Evolutionary conservation across 2,113 vertebrate genomes (phyloP).

Genomic region (Heptranchias perlo): DNA sequence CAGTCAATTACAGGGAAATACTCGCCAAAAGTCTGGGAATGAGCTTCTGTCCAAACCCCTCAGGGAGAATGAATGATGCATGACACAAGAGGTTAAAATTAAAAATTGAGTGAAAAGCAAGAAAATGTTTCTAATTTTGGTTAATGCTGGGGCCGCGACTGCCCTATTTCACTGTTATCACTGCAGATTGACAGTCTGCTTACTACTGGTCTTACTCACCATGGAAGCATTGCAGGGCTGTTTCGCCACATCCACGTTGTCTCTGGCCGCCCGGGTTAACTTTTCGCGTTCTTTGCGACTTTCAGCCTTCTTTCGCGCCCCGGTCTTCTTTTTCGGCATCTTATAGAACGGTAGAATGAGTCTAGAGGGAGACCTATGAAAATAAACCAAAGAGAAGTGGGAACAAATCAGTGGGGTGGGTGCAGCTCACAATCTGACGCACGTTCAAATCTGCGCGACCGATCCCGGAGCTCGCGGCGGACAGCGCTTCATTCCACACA

Average conservation of each 20-base stretch:
- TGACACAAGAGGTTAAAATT: too few species aligned
- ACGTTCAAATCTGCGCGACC: too few species aligned
- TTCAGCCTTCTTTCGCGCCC: slow-evolving; percentile 92
- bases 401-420: too few species aligned
- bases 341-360: slow-evolving; percentile 37
- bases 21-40: not conserved
- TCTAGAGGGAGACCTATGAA: too few species aligned
- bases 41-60: not conserved
- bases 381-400: too few species aligned
- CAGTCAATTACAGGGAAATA: not conserved
- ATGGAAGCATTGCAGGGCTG: slow-evolving; percentile 88
- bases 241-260: slow-evolving; percentile 83
- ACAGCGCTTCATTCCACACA: not conserved
- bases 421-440: not conserved
- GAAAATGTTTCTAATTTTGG: not conserved
- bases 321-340: slow-evolving; percentile 98
- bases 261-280: slow-evolving; percentile 74
- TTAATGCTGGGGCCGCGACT: not conserved
- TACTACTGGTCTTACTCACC: slow-evolving; percentile 53
- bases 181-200: not conserved
- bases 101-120: not conserved
- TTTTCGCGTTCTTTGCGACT: slow-evolving; percentile 90
- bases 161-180: not conserved
- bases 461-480: too few species aligned
- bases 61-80: not conserved